A percentile compares a stretch with the other conserved stretches of the same genome.
phyloP scores from a whole-genome alignment of 2,113 vertebrate genomes.

The Trematocara stigmaticum region DNA sequence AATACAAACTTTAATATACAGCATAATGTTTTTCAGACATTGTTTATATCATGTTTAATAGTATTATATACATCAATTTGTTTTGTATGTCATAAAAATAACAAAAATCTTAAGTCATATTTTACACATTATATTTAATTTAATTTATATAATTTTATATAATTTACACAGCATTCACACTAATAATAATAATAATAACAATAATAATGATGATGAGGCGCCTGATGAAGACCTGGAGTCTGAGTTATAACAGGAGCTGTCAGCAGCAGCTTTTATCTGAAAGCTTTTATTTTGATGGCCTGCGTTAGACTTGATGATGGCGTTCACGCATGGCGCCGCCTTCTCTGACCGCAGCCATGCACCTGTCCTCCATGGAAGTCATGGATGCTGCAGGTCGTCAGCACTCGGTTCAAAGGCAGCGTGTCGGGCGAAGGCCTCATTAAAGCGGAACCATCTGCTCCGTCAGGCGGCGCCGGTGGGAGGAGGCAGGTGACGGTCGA shows the following conservation, averaged over 20 bases:
- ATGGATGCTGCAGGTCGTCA: background rate
- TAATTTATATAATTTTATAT: too few species aligned
- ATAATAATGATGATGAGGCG: fast-evolving
- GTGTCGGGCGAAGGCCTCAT: background rate
- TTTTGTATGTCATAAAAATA: too few species aligned
- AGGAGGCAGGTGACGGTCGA: fast-evolving
- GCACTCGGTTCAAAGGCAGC: background rate
- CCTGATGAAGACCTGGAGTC: background rate
- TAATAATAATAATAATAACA: fast-evolving
- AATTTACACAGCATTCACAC: too few species aligned
- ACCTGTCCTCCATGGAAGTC: background rate
- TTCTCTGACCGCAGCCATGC: fast-evolving
- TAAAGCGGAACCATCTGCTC: background rate
- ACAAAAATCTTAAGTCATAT: too few species aligned
- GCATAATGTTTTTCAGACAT: too few species aligned
- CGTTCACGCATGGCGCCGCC: background rate
- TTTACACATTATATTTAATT: too few species aligned
- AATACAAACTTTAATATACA: too few species aligned
- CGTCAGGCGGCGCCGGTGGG: background rate
- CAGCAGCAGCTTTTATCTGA: background rate
- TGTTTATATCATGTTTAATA: too few species aligned
- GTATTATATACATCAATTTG: too few species aligned
- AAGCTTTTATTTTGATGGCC: background rate
- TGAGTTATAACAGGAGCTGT: background rate
- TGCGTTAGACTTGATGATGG: background rate